Base-by-base conservation (phyloP, 2,113 vertebrate species). In the Eleginops maclovinus region DNA sequence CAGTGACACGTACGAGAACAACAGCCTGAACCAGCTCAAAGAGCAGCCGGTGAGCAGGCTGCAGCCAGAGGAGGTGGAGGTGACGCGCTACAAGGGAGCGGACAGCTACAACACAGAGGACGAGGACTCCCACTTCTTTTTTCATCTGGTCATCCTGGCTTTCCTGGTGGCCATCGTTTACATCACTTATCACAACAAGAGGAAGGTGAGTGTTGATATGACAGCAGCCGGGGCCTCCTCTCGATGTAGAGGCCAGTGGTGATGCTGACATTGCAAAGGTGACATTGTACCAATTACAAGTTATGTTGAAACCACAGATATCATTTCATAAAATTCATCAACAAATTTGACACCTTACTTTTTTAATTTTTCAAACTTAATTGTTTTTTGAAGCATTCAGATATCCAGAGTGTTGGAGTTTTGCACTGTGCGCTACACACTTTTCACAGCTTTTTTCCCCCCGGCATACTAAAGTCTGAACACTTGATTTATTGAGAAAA, bases 131-230 rank as follows among this genome's bases (percentile, higher is more conserved):
- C 97, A 99, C 92, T 99, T 99, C 91, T 99, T 99, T 93, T 95
- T 99, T 59, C 96, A 99, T 66, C 94, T 99, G 80, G 94, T 99
- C 72, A 87, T 97, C 82, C 93, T 98, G 92, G 96, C 95, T 59
- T 96, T 98, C 91, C 93, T 98, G 89, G 96, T 99, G 85, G 98
- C 96, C 77, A 86, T 97, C 44, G 85, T 96, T 76, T 99, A 99
- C 69, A 95, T 99, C 83, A 96, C 95, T 19, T 99, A 99, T 87
- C 97, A 99, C 95, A 99, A 99, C 90, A 99, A 98, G 94, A 97
- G 97, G 78, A 99, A 98, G 97, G 98, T 99, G 88, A 65, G 91
- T 81, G 21, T 22, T 14, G 9, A 0, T 41, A 41, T 0, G 22
- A 49, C 0, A 9, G 66, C 47, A 53, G 49, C 41, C 1, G 4